Evolutionary conservation across 64 coral and sea anemone species (phyloP), one percentile per base, ranked within the genome.

Genomic region (Pocillopora verrucosa): DNA sequence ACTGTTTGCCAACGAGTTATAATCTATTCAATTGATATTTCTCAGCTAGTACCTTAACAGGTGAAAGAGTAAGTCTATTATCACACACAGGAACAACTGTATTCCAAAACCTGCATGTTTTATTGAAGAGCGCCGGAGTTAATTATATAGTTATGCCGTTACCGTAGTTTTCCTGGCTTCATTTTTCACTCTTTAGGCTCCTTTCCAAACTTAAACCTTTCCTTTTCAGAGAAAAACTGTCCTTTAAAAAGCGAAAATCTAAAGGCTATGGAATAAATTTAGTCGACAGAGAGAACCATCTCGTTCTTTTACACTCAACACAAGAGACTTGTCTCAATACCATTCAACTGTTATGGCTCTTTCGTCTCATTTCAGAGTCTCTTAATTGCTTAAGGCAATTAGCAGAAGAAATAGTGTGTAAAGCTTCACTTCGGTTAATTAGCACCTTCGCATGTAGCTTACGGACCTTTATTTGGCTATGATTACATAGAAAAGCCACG

Each of bases 381-480:
- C 36, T 65, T 85, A 85, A 85, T 85, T 85, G 82, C 61, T 85
- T 58, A 2, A 72, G 72, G 34, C 65, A 85, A 85, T 85, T 85
- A 85, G 82, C 65, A 72, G 61, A 85, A 57, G 11, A 13, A 12
- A 37, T 65, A 85, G 19, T 85, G 65, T 65, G 35, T 67, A 65
- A 85, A 85, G 82, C 65, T 85, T 70, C 56, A 3, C 63, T 16
- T 22, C 34, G 65, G 37, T 37, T 85, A 85, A 85, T 85, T 85
- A 85, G 22, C 82, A 85, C 82, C 82, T 85, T 72, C 38, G 20
- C 7, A 13, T 72, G 38, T 19, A 26, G 10, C 24, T 37, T 72
- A 57, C 25, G 2, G 57, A 72, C 64, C 65, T 85, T 85, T 85
- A 51, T 68, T 83, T 68, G 20, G 41, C 41, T 13, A 68, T 72